Evolutionary conservation across 2,113 vertebrate species (phyloP).

Genomic region (Pavo muticus): DNA sequence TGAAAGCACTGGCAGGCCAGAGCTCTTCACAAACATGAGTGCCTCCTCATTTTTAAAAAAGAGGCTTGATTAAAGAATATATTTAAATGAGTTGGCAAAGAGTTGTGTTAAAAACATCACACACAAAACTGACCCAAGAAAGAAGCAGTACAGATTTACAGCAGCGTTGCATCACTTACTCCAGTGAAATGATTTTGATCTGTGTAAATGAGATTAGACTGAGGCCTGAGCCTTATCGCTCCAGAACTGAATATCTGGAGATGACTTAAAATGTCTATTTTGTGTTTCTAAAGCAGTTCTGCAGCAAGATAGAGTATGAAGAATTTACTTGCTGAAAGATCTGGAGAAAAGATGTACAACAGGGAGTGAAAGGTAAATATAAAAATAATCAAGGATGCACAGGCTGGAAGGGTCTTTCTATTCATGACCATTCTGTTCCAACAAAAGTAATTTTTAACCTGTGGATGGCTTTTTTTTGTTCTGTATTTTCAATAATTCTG

Average conservation of each 20-base stretch:
- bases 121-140: neutral
- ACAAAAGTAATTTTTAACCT: slow-evolving; percentile 27
- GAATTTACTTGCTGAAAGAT: slow-evolving; percentile 2
- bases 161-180: neutral
- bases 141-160: neutral
- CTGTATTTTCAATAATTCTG: neutral
- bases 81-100: neutral
- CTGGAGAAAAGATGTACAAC: neutral
- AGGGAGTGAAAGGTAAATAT: neutral
- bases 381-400: neutral
- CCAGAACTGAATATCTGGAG: neutral
- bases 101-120: neutral
- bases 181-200: slow-evolving; percentile 25
- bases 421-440: neutral
- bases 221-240: neutral
- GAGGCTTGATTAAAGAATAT: slow-evolving; percentile 27
- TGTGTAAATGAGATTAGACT: neutral
- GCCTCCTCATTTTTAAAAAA: neutral
- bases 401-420: neutral
- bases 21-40: neutral
- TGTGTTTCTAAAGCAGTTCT: neutral
- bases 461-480: neutral
- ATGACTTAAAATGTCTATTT: neutral
- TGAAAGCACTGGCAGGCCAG: neutral
- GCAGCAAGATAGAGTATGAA: neutral